Conservation (phyloP, 37 sponge, comb jelly and placozoan species). For the Axinella damicornis region DNA sequence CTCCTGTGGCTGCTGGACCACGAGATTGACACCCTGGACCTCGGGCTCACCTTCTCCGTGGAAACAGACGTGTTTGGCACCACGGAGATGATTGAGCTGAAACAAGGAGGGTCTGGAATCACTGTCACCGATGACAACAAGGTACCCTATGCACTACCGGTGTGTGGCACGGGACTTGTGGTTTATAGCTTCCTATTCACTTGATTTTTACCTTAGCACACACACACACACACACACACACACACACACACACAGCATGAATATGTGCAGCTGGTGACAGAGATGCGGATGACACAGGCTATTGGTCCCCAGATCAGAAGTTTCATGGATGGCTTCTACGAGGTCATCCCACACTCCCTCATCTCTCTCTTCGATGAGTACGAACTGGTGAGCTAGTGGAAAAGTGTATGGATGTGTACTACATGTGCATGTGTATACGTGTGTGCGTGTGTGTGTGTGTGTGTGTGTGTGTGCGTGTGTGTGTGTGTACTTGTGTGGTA, state of each 20-base stretch:
- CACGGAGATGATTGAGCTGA: constrained; percentile 79
- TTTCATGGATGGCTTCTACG: constrained; percentile 94
- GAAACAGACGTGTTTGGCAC: constrained; percentile 94
- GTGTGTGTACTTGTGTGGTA: no score
- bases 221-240: constrained; percentile 33
- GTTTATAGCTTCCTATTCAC: no score
- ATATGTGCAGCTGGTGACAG: constrained; percentile 97
- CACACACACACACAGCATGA: constrained; percentile 57
- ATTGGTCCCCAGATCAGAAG: constrained; percentile 88
- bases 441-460: no score
- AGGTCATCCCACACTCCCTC: constrained; percentile 86
- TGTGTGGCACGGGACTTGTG: no score
- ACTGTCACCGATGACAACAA: constrained; percentile 92
- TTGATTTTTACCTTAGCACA: no score
- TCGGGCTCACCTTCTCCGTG: constrained; percentile 91
- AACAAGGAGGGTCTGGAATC: constrained; percentile 70
- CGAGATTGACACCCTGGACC: constrained; percentile 83
- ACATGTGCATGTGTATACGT: no score
- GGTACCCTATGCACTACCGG: constrained; percentile 14
- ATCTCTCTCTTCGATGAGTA: constrained; percentile 95
- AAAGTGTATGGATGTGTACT: no score
- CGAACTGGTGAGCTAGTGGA: constrained; percentile 92
- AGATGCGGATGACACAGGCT: constrained; percentile 91
- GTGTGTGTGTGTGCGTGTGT: no score
- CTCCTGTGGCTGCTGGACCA: constrained; percentile 96